Base-by-base conservation (phyloP, 2,888 invertebrate genomes). In the Dolichopus griseipennis region DNA sequence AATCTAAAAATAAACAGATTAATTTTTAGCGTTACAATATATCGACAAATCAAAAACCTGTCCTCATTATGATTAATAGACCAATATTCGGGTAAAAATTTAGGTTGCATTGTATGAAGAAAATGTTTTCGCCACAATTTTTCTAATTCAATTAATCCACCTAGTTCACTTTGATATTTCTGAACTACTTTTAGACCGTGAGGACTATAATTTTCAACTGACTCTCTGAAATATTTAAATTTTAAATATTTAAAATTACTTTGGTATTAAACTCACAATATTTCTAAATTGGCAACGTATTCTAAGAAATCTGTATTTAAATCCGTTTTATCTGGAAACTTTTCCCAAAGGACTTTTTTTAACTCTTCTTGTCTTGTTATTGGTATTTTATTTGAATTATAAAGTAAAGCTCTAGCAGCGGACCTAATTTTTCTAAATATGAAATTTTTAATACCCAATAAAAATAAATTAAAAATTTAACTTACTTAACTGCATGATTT, bases 51-150 rank as follows among this genome's bases (percentile, higher is more conserved):
- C 21, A 70, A 74, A 68, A 77, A 84, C 84, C 88, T 85, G 75
- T 90, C 84, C 73, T 87, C 86, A 76, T 87, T 88, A 78, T 90
- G 90, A 73, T 85, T 86, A 27, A 91, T 82, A 34, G 91, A 91
- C 93, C 93, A 93, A 66, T 89, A 80, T 1, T 84, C 79, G 0
- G 93, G 93, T 78, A 93, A 81, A 79, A 83, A 85, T 71, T 83
- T 80, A 0, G 93, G 93, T 66, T 85, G 78, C 92, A 93, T 92
- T 1, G 84, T 83, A 0, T 81, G 76, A 2, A 93, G 75, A 78
- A 93, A 93, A 78, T 92, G 90, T 73, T 88, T 83, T 12, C 93
- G 81, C 92, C 93, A 93, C 69, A 86, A 74, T 73, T 84, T 85
- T 76, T 93, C 92, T 67, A 93, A 83, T 65, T 83, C 83, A 3